Base-by-base conservation (phyloP, 2,797 vertebrate genomes). In the Stomatorhinus walkeri region DNA sequence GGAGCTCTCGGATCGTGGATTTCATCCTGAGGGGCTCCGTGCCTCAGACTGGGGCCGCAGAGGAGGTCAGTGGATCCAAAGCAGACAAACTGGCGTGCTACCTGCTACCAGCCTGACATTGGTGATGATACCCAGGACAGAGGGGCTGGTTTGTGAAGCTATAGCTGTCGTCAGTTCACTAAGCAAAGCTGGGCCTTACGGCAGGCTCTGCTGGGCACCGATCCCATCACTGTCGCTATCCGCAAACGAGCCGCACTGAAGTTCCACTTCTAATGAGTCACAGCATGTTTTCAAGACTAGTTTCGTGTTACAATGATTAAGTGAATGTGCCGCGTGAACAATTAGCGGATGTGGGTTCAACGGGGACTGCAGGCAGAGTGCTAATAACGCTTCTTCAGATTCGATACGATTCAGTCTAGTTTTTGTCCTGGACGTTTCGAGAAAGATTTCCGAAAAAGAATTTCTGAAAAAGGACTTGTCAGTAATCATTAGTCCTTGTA, bases 1-100 rank as follows among this genome's bases (percentile, higher is more conserved):
- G 93, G 93, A 96, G 96, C 92, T 97, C 96, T 0, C 95, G 96
- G 92, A 94, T 97, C 90, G 94, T 96, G 92, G 96, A 97, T 91
- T 96, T 96, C 90, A 94, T 96, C 91, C 90, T 95, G 54, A 96
- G 93, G 91, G 96, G 96, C 46, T 88, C 91, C 32, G 94, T 95
- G 49, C 95, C 96, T 43, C 96, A 96, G 96, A 95, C 94, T 90
- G 95, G 92, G 89, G 94, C 94, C 88, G 84, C 91, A 3, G 90
- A 90, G 52, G 91, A 94, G 93, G 93, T 94, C 90, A 93, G 93
- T 94, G 92, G 85, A 61, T n/a, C 36, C 19, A 59, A 12, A 48
- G 36, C 8, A 36, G 12, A 2, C 28, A 86, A 16, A 72, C 6
- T 24, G 48, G 4, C 8, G 16, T 1, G 16, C 12, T 36, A 40